These are phyloP conservation scores for Pandemis heparana DNA, from an alignment of 2,888 invertebrate species.

Conservation along the genomic window DNA sequence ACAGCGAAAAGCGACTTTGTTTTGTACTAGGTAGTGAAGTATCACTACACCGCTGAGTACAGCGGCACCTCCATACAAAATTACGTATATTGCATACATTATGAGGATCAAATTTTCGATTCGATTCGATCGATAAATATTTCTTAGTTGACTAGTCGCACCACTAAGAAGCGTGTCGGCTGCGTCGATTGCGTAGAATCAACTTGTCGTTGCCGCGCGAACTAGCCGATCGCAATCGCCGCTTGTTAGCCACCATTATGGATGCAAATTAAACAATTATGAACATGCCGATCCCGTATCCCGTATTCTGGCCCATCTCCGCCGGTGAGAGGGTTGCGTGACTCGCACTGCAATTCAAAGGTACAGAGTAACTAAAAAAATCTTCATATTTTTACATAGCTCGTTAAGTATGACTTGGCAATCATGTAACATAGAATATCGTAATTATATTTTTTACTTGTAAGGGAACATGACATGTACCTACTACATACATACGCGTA, in stretches of 20 bases:
- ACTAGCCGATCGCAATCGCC: conserved; percentile 76
- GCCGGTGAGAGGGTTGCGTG: conserved; percentile 60
- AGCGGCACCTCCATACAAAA: no score
- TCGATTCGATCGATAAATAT: conserved; percentile 19
- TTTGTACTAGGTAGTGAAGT: no score
- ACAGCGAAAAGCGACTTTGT: no score
- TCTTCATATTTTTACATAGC: not conserved
- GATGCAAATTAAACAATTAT: conserved; percentile 81
- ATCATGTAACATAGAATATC: not conserved
- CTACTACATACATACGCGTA: no score
- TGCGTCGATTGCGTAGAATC: conserved; percentile 63
- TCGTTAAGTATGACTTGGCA: not conserved
- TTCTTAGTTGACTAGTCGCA: conserved; percentile 49
- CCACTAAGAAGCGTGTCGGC: conserved; percentile 56
- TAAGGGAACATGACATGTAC: no score
- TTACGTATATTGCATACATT: no score
- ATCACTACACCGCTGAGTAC: no score
- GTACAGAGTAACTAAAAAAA: conserved; percentile 4
- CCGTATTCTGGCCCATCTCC: conserved; percentile 60
- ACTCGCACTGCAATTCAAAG: conserved; percentile 51
- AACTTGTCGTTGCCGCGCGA: conserved; percentile 74
- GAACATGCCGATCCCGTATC: conserved; percentile 59
- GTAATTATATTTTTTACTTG: no score
- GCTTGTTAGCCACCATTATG: conserved; percentile 78
- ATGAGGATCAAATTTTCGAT: no score